Percentiles rank a stretch among this genome's conserved stretches.
Evolutionary conservation across 2,888 invertebrate species (phyloP).

Genomic region (Loripinus fragilis): DNA sequence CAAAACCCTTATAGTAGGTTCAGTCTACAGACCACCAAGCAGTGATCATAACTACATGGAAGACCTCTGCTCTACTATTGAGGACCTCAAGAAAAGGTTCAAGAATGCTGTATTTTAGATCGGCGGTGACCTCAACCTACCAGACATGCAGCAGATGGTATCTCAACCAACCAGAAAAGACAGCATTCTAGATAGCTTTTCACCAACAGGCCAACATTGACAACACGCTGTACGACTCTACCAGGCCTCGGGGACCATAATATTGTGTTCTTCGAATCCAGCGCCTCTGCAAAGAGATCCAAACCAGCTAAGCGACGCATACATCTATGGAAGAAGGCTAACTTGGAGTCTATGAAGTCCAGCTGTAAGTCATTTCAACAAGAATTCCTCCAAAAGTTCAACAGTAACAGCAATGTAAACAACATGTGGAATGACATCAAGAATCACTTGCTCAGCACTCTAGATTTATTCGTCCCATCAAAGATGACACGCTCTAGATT

Average conservation of each 20-base stretch:
- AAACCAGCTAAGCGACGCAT: background rate
- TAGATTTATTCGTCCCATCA: slow-evolving; percentile 12
- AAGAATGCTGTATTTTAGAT: background rate
- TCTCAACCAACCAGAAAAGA: background rate
- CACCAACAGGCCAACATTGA: background rate
- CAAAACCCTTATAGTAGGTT: background rate
- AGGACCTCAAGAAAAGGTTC: background rate
- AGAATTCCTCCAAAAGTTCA: slow-evolving; percentile 22
- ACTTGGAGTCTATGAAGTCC: background rate
- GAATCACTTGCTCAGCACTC: background rate
- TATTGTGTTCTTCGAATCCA: background rate
- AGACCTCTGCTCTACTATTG: background rate
- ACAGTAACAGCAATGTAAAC: background rate
- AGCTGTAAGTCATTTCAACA: background rate
- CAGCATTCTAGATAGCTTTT: background rate
- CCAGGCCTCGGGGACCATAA: background rate
- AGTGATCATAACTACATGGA: background rate
- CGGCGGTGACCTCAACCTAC: slow-evolving; percentile 11
- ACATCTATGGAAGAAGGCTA: background rate
- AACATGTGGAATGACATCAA: background rate
- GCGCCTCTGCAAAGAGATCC: background rate
- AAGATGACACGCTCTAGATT: background rate
- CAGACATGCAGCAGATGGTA: background rate
- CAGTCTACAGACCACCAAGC: background rate
- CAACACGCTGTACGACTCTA: background rate